Evolutionary conservation across 2,113 vertebrate genomes (phyloP), one percentile per base, ranked within the genome.

Genomic region (Casuarius casuarius): DNA sequence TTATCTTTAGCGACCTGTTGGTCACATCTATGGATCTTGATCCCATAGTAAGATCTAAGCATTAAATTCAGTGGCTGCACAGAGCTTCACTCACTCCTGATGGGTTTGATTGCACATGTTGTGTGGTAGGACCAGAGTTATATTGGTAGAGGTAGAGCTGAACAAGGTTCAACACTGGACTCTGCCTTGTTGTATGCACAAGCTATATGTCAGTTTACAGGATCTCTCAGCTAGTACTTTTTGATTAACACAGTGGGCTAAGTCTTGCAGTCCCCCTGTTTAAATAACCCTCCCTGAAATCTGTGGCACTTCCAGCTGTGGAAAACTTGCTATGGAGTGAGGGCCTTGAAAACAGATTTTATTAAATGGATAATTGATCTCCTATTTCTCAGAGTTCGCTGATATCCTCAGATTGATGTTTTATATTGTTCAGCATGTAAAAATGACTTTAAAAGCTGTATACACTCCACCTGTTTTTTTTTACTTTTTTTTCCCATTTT

Each of bases 351-450:
- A 90, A 22, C 71, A 82, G 59, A 16, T 89, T 94, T 78, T 78
- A 48, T 51, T 81, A 48, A 89, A 77, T 48, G 29, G 56, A 75
- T 84, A 84, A 63, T 33, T 63, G 58, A 44, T 75, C 56, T 94
- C 85, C 79, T 58, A 2, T 90, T 92, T 87, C 23, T 90, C 84
- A 75, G 73, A 4, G 0, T 78, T 85, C n/a, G 17, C 26, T 88
- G 12, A 88, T 91, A 73, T 44, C 56, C 79, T 96, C 48, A 44
- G 63, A 59, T 72, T 68, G 59, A 89, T 94, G 54, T 79, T 94
- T 80, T 78, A 61, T 89, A 94, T 92, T 95, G n/a, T 92, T 73
- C 83, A 87, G 70, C 70, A 80, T 96, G 80, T 92, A 85, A 93
- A 94, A 76, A 63, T 26, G 0, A 48, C 82, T 91, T 93, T 62